A percentile compares a stretch with the other conserved stretches of the same genome.
Evolutionary conservation across 2,888 invertebrate species (phyloP).

Genomic region (Napeogenes inachia): DNA sequence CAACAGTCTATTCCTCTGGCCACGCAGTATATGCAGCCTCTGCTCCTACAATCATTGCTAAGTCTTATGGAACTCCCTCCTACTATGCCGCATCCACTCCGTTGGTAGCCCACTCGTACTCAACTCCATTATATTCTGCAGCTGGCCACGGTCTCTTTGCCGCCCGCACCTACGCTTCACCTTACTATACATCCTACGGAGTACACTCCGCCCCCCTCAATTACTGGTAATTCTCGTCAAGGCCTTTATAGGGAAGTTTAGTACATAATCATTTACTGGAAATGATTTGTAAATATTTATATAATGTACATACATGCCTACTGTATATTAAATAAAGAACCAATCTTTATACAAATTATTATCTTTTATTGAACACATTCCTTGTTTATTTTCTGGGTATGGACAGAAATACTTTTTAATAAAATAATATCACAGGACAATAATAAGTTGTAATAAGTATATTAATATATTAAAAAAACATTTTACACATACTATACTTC

Average conservation of each 20-base stretch:
- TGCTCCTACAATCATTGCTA: slow-evolving; percentile 21
- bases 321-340: background rate
- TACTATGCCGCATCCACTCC: slow-evolving; percentile 32
- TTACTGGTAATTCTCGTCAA: slow-evolving; percentile 24
- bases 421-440: no score
- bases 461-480: no score
- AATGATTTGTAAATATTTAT: slow-evolving; percentile 28
- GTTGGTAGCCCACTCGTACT: slow-evolving; percentile 14
- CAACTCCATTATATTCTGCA: slow-evolving; percentile 22
- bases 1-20: slow-evolving; percentile 23
- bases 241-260: slow-evolving; percentile 14
- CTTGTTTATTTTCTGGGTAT: no score
- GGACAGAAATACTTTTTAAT: no score
- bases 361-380: no score
- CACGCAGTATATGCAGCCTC: slow-evolving; percentile 20
- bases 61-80: slow-evolving; percentile 23
- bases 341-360: background rate
- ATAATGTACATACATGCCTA: slow-evolving; percentile 7
- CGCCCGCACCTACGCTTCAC: slow-evolving; percentile 20
- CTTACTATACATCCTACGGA: slow-evolving; percentile 24
- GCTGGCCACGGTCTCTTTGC: slow-evolving; percentile 15
- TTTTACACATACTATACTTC: no score
- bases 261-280: slow-evolving; percentile 15
- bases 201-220: slow-evolving; percentile 22
- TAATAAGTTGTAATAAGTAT: no score